A percentile compares a stretch with the other conserved stretches of the same genome.
Evolutionary conservation across 2,888 invertebrate species (phyloP).

Genomic region (Ferrisia virgata): DNA sequence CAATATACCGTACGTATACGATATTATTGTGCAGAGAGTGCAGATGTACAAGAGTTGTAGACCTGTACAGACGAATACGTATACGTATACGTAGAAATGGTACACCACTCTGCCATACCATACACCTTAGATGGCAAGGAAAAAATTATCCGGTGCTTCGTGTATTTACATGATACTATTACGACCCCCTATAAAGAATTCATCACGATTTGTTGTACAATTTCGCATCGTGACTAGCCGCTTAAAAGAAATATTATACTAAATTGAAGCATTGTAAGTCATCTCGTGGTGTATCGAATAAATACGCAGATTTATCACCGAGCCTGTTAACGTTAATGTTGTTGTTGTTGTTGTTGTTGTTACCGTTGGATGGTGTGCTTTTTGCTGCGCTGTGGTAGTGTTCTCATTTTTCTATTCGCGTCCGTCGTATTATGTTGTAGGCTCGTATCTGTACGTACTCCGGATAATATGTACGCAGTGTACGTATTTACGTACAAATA

Average conservation of each 20-base stretch:
- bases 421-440: background rate
- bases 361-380: too few relatives aligned
- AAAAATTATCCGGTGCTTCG: constrained; percentile 12
- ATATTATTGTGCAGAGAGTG: too few relatives aligned
- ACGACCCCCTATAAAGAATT: constrained; percentile 32
- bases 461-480: background rate
- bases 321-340: background rate
- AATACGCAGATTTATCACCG: constrained; percentile 25
- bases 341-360: background rate
- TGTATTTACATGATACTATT: constrained; percentile 24
- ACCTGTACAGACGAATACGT: too few relatives aligned
- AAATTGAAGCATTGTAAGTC: constrained; percentile 32
- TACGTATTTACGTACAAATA: background rate
- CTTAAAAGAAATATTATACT: constrained; percentile 28
- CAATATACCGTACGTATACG: background rate
- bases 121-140: background rate
- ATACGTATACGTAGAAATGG: background rate
- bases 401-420: background rate
- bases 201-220: constrained; percentile 20
- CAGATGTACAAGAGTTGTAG: too few relatives aligned
- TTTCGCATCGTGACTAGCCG: constrained; percentile 23
- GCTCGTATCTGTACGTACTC: background rate
- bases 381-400: background rate
- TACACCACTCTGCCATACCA: background rate
- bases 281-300: constrained; percentile 18